These are phyloP conservation scores for Chrysochloris asiatica DNA, from an alignment of 2,113 vertebrate genomes.

Conservation along the genomic window DNA sequence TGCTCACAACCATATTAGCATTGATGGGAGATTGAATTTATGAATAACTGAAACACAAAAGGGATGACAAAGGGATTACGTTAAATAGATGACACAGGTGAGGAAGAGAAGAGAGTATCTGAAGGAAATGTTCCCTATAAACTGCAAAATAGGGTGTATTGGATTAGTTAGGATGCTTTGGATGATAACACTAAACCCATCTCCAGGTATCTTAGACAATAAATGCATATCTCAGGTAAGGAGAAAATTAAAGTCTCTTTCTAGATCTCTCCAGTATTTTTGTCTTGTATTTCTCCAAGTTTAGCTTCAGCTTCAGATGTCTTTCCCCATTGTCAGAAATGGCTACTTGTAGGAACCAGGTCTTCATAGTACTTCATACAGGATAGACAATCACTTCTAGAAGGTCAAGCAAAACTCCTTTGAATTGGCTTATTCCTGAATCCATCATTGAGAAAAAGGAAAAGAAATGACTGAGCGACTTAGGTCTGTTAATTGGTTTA, in stretches of 20 bases:
- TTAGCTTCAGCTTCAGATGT: background rate
- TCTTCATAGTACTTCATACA: background rate
- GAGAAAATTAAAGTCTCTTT: background rate
- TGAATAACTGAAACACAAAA: background rate
- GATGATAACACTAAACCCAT: background rate
- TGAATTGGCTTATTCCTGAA: background rate
- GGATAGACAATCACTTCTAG: background rate
- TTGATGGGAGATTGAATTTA: background rate
- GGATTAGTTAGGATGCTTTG: background rate
- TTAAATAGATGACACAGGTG: background rate
- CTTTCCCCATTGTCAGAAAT: background rate
- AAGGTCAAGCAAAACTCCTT: background rate
- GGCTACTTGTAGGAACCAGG: background rate
- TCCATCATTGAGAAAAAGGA: background rate
- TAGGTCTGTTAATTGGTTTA: background rate
- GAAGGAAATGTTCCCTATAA: background rate
- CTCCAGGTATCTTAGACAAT: background rate
- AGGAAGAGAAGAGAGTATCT: background rate
- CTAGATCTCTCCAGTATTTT: background rate
- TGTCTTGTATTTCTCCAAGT: background rate
- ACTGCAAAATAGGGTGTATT: background rate
- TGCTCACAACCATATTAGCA: background rate
- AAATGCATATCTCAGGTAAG: too few relatives aligned
- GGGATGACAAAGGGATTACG: background rate
- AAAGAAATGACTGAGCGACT: background rate